Evolutionary conservation across 2,888 invertebrate species (phyloP).

Genomic region (Chorisops tibialis): DNA sequence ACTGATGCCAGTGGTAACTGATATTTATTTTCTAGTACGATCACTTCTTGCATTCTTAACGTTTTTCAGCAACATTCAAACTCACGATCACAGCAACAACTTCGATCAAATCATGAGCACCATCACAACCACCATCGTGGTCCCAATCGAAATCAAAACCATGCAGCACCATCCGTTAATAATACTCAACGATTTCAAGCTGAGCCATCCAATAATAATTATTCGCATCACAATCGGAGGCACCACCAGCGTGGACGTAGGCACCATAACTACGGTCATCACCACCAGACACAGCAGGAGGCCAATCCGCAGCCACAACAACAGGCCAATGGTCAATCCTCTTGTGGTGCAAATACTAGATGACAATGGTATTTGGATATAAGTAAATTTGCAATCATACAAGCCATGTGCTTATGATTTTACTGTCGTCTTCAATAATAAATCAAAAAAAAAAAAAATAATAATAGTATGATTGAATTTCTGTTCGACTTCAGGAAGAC

Average conservation of each 20-base stretch:
- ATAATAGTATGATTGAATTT: too few relatives aligned
- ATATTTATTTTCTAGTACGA: too few relatives aligned
- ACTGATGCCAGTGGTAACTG: background rate
- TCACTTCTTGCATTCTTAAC: too few relatives aligned
- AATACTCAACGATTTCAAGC: conserved; percentile 42
- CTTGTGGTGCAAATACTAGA: conserved; percentile 46
- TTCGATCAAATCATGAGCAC: conserved; percentile 38
- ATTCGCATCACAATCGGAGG: conserved; percentile 46
- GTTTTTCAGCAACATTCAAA: conserved; percentile 8
- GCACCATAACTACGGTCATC: conserved; percentile 15
- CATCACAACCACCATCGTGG: conserved; percentile 38
- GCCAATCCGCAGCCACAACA: conserved; percentile 43
- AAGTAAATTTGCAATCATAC: background rate
- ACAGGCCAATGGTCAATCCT: conserved; percentile 37
- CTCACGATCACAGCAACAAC: conserved; percentile 2
- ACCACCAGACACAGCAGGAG: conserved; percentile 30
- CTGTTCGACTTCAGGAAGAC: too few relatives aligned
- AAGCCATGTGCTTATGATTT: conserved; percentile 18
- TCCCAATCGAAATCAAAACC: conserved; percentile 1
- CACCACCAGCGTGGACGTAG: conserved; percentile 40
- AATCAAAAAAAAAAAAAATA: too few relatives aligned
- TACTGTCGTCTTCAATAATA: background rate
- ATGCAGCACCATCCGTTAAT: conserved; percentile 16
- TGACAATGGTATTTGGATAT: conserved; percentile 44
- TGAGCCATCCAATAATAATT: conserved; percentile 48